phyloP scores from a whole-genome alignment of 2,797 vertebrate genomes.

The Lates japonicus region DNA sequence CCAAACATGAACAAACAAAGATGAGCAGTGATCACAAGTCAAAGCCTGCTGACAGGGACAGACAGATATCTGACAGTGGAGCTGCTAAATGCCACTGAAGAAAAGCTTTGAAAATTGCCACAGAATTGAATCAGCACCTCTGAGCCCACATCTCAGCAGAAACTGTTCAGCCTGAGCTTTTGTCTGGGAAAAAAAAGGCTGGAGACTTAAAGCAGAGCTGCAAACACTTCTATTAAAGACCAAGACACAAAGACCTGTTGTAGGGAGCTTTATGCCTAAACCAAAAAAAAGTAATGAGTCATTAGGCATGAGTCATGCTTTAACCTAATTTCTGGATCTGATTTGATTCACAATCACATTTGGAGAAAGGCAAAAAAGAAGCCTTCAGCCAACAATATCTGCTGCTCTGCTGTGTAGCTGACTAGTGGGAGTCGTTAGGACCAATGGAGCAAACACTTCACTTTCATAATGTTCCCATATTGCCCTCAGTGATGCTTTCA shows the following conservation, averaged over 20 bases:
- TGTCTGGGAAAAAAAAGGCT: background rate
- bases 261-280: constrained; percentile 20
- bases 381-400: constrained; percentile 27
- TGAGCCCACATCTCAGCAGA: constrained; percentile 22
- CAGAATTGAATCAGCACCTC: constrained; percentile 51
- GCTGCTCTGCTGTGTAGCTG: constrained; percentile 39
- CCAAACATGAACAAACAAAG: constrained; percentile 17
- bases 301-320: constrained; percentile 50
- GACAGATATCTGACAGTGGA: constrained; percentile 28
- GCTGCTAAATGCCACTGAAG: constrained; percentile 35
- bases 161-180: constrained; percentile 22
- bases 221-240: constrained; percentile 6
- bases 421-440: constrained; percentile 58
- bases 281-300: constrained; percentile 35
- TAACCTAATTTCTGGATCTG: constrained; percentile 28
- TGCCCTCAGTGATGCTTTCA: constrained; percentile 39
- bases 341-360: constrained; percentile 42
- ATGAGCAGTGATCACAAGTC: constrained; percentile 19
- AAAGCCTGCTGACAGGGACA: constrained; percentile 13
- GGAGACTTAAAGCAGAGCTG: constrained; percentile 13
- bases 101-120: constrained; percentile 38
- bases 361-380: constrained; percentile 13
- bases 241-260: constrained; percentile 19
- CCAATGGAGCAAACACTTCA: constrained; percentile 48
- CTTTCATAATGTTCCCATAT: constrained; percentile 52